Conservation (phyloP, 2,797 vertebrate genomes). For the Cossypha niveicapilla region DNA sequence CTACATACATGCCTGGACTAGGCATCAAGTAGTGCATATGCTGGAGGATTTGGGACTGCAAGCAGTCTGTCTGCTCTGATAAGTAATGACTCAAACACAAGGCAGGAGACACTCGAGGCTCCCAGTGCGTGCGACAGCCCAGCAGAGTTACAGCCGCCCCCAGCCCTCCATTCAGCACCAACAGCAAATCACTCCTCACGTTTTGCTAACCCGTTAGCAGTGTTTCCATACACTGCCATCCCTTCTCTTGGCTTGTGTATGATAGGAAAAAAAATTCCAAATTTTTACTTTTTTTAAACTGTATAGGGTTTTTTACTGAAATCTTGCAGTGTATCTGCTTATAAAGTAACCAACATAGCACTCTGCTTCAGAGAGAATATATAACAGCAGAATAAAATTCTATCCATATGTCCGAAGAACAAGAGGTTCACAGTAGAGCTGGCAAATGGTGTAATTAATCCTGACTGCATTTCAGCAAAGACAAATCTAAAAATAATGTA, state of each 20-base stretch:
- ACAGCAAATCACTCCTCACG: not conserved
- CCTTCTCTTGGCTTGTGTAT: not conserved
- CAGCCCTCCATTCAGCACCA: not conserved
- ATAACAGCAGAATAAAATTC: slow-evolving; percentile 35
- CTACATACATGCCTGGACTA: not conserved
- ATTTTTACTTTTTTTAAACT: not conserved
- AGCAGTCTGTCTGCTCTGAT: slow-evolving; percentile 2
- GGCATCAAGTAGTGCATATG: not conserved
- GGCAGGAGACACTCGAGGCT: not conserved
- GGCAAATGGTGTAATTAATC: slow-evolving; percentile 58
- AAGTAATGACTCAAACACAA: not conserved
- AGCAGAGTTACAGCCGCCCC: not conserved
- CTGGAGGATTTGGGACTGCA: not conserved
- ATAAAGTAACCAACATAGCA: not conserved
- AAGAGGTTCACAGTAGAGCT: slow-evolving; percentile 48
- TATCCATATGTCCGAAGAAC: slow-evolving; percentile 51
- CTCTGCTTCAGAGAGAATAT: not conserved
- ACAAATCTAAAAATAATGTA: slow-evolving; percentile 65
- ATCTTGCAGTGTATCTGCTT: not conserved
- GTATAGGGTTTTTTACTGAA: not conserved
- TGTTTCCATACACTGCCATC: not conserved
- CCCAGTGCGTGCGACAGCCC: not conserved
- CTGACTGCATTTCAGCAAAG: slow-evolving; percentile 47
- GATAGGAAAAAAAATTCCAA: not conserved
- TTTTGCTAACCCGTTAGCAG: not conserved